Percentiles rank a stretch among this genome's conserved stretches.
phyloP scores from a whole-genome alignment of 2,888 invertebrate species.

The Melieria omissa region DNA sequence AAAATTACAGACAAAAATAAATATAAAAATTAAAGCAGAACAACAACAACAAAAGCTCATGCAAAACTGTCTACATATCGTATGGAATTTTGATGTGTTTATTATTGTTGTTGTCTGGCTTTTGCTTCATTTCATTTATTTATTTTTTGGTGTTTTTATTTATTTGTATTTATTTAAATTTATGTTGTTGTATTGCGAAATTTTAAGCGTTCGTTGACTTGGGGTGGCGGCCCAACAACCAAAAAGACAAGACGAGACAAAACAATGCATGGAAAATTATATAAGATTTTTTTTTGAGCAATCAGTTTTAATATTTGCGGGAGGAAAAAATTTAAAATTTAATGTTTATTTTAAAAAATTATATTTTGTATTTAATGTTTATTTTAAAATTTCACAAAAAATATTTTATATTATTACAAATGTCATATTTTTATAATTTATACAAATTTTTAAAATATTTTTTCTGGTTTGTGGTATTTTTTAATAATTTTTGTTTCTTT shows the following conservation, averaged over 20 bases:
- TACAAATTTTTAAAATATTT: no score
- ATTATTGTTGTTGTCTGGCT: not conserved
- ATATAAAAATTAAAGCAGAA: not conserved
- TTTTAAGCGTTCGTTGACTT: slow-evolving; percentile 43
- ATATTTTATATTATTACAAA: no score
- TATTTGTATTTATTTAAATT: slow-evolving; percentile 11
- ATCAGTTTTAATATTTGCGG: no score
- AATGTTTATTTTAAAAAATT: no score
- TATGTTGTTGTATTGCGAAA: slow-evolving; percentile 17
- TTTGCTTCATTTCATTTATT: slow-evolving; percentile 11
- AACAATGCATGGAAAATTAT: no score
- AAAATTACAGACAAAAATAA: not conserved
- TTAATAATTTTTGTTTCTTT: no score
- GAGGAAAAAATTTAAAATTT: no score
- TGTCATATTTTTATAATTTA: no score
- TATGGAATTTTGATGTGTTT: slow-evolving; percentile 16
- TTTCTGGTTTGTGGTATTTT: no score
- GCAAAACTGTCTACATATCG: slow-evolving; percentile 9
- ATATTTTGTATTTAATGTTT: no score
- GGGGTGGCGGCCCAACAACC: slow-evolving; percentile 7
- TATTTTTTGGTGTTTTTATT: not conserved
- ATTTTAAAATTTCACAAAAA: no score
- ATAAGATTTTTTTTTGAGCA: no score
- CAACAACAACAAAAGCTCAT: not conserved
- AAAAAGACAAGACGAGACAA: not conserved